phyloP scores from a whole-genome alignment of 2,113 vertebrate species.

The Odontophorus gujanensis region DNA sequence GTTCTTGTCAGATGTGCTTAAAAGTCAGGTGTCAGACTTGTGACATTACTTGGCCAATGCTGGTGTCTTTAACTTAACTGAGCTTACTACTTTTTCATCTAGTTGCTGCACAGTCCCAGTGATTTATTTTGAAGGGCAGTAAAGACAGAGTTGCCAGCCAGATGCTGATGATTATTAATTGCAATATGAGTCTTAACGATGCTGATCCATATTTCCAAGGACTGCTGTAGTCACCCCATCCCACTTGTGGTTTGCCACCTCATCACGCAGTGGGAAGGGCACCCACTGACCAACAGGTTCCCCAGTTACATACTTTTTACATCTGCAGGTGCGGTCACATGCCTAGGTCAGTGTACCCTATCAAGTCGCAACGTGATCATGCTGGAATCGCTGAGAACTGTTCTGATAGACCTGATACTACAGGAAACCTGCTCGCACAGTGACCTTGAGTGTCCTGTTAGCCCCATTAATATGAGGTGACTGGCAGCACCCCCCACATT shows the following conservation, averaged over 20 bases:
- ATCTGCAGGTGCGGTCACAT: neutral
- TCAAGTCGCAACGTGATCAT: neutral
- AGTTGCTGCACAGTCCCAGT: neutral
- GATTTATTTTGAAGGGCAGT: neutral
- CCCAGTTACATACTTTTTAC: neutral
- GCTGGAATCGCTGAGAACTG: neutral
- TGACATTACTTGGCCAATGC: neutral
- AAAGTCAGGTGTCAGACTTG: neutral
- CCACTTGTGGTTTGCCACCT: neutral
- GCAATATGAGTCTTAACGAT: neutral
- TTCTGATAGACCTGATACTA: neutral
- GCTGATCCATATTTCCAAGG: neutral
- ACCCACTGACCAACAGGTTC: rapidly evolving
- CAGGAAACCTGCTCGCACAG: neutral
- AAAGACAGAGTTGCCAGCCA: neutral
- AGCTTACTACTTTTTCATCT: neutral
- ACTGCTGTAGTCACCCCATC: neutral
- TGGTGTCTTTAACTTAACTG: neutral
- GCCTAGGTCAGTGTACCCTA: rapidly evolving
- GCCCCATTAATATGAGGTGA: neutral
- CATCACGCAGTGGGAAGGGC: neutral
- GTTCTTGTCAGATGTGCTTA: neutral
- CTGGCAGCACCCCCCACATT: neutral
- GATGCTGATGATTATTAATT: neutral
- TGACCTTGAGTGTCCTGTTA: neutral